A percentile compares a stretch with the other conserved stretches of the same genome.
Evolutionary conservation across 2,797 vertebrate species (phyloP).

Genomic region (Synanceia verrucosa): DNA sequence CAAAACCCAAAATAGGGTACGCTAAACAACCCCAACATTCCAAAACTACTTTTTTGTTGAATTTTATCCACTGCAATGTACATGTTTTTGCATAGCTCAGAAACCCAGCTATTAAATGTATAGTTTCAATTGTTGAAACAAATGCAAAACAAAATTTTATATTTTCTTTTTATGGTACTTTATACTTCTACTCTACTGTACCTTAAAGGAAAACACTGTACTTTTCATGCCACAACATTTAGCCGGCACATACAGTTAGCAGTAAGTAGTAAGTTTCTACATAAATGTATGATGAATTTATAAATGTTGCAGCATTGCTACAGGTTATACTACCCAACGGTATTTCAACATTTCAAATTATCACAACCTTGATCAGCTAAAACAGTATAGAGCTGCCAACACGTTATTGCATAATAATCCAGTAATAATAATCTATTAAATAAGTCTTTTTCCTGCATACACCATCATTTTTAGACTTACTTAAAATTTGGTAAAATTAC

Average conservation of each 20-base stretch:
- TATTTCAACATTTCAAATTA: neutral
- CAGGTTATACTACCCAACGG: neutral
- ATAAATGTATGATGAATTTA: too few species aligned
- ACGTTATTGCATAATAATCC: neutral
- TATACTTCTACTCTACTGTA: neutral
- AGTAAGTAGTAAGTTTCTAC: too few species aligned
- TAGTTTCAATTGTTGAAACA: neutral
- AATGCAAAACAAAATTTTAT: too few species aligned
- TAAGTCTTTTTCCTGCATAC: too few species aligned
- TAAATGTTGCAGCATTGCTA: too few species aligned
- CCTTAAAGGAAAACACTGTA: neutral
- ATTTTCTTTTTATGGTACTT: neutral
- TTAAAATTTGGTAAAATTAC: neutral
- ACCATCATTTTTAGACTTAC: neutral
- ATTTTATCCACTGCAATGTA: neutral
- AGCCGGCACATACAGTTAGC: too few species aligned
- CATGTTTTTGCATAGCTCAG: neutral
- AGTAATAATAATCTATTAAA: neutral
- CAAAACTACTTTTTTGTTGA: neutral
- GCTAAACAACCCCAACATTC: too few species aligned
- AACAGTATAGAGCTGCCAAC: neutral
- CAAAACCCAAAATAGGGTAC: too few species aligned
- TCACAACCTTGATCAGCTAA: neutral
- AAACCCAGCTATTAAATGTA: neutral
- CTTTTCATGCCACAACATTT: neutral